Evolutionary conservation across 2,888 invertebrate species (phyloP), one percentile per base, ranked within the genome.

Genomic region (Tenthredo scrophulariae): DNA sequence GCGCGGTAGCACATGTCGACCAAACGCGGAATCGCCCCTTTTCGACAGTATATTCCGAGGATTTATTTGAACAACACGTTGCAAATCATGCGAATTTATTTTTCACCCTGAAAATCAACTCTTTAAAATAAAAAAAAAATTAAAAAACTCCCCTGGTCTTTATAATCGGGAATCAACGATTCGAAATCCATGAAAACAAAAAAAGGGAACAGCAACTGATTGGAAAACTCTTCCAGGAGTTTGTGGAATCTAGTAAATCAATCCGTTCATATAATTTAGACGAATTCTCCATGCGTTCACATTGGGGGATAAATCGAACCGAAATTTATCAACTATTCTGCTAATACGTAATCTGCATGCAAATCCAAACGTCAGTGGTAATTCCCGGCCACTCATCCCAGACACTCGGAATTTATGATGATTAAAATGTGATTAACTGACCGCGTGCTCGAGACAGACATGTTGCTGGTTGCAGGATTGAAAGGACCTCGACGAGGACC

Each of bases 381-480:
- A 33, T 33, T 33, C 33, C 26, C 26, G 18, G 33, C 15, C 26
- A 50, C 75, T 50, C 33, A 77, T 22, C 9, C 10, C 9, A 10
- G 22, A n/a, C 46, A 77, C 74, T 26, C 7, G 26, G 18, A 29
- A 77, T 40, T 26, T 3, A 54, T 7, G 33, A n/a, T 22, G 75
- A 75, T 62, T 72, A 70, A 50, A 72, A 84, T 67, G 75, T 84
- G 33, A 22, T 37, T n/a, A 79, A 84, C 84, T 84, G 79, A 84
- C 84, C 84, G 79, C 79, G 79, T 84, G 79, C 6, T 84, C 43
- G 50, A 79, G 84, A 65, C 84, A 67, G 84, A 67, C 84, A 84
- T 84, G 79, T 54, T 43, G 72, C 65, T 46, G 77, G 77, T 40
- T 80, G 54, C n/a, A 54, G 67, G 67, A 84, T 29, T 29, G 22